Evolutionary conservation across 2,113 vertebrate genomes (phyloP).

Genomic region (Pycnonotus jocosus): DNA sequence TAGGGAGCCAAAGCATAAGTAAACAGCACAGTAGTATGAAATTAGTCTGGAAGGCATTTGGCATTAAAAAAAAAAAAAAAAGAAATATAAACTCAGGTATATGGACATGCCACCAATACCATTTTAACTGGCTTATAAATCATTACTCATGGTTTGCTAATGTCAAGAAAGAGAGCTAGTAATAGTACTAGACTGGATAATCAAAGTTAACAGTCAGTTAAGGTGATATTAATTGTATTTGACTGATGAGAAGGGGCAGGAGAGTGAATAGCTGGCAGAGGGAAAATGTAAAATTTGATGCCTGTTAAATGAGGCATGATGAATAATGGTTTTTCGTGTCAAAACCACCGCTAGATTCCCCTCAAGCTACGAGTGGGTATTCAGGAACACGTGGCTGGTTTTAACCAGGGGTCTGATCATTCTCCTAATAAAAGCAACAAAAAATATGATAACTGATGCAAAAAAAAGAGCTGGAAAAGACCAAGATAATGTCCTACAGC

Average conservation of each 20-base stretch:
- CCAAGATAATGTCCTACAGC: not conserved
- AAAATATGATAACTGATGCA: not conserved
- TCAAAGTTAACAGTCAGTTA: conserved; percentile 57
- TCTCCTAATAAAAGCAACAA: not conserved
- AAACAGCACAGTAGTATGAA: not conserved
- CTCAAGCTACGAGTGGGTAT: not conserved
- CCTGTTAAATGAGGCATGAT: conserved; percentile 62
- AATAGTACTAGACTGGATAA: conserved; percentile 19
- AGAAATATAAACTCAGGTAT: not conserved
- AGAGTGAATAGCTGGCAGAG: conserved; percentile 47
- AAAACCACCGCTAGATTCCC: conserved; percentile 36
- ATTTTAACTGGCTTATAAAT: conserved; percentile 30
- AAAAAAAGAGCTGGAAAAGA: conserved; percentile 9
- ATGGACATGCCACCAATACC: not conserved
- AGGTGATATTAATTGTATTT: conserved; percentile 54
- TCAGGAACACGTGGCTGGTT: not conserved
- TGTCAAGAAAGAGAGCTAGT: conserved; percentile 31
- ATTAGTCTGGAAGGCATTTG: not conserved
- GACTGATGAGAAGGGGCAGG: conserved; percentile 49
- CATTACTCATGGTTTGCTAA: conserved; percentile 4
- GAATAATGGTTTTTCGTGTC: conserved; percentile 57
- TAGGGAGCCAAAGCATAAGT: not conserved
- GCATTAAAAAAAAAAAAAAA: not conserved
- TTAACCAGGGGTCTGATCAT: conserved; percentile 2
- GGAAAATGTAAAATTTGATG: conserved; percentile 56